Evolutionary conservation across 2,113 vertebrate species (phyloP).

Genomic region (Melanostigma gelatinosum): DNA sequence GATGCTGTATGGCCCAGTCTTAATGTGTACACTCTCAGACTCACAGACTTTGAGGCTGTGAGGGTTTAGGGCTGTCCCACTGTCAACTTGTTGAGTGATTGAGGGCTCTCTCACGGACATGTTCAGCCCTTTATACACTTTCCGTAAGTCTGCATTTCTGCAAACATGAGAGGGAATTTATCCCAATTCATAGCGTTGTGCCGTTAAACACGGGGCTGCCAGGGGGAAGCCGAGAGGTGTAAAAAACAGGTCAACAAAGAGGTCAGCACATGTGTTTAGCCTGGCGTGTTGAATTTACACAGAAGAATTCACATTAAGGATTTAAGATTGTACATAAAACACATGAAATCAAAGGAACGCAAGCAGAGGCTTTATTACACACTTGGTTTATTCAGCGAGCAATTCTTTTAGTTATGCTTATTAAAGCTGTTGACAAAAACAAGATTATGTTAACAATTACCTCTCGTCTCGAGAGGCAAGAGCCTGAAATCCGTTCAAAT

Average conservation of each 20-base stretch:
- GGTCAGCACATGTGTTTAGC: background rate
- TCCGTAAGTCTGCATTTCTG: background rate
- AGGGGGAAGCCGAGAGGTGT: background rate
- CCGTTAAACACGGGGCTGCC: background rate
- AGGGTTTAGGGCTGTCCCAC: background rate
- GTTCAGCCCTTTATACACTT: no score
- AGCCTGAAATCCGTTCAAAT: background rate
- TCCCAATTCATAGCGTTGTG: background rate
- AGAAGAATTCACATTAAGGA: background rate
- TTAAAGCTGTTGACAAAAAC: background rate
- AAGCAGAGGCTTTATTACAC: background rate
- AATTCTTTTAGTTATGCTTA: background rate
- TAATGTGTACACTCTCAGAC: no score
- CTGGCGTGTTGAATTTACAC: background rate
- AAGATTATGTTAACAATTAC: background rate
- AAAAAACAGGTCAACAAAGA: background rate
- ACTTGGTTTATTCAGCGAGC: background rate
- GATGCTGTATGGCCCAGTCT: background rate
- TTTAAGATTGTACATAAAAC: background rate
- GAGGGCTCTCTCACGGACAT: background rate
- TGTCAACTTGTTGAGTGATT: background rate
- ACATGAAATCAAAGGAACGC: background rate
- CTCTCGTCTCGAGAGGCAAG: background rate
- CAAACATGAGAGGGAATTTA: background rate
- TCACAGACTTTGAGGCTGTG: background rate